Percentiles rank a stretch among this genome's conserved stretches.
Conservation (phyloP, 2,113 vertebrate species). For the Fregetta grallaria region DNA sequence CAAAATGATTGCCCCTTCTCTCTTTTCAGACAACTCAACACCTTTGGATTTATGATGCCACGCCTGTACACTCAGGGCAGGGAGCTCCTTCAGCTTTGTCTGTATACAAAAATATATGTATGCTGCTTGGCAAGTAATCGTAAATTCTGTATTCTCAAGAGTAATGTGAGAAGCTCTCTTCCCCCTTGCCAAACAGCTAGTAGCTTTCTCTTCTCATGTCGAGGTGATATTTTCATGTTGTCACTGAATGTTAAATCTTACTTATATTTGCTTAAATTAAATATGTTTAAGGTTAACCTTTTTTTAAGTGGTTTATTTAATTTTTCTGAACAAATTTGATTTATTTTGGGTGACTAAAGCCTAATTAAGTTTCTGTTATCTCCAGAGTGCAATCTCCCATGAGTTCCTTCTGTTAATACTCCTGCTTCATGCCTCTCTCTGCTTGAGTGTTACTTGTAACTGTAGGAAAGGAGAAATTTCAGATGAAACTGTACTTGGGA, state of each 20-base stretch:
- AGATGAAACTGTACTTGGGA: neutral
- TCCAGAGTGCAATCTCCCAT: constrained; percentile 16
- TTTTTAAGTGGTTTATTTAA: constrained; percentile 9
- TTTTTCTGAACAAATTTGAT: constrained; percentile 16
- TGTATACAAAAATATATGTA: neutral
- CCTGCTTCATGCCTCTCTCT: neutral
- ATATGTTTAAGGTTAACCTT: constrained; percentile 38
- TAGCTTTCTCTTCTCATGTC: neutral
- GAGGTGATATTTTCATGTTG: constrained; percentile 36
- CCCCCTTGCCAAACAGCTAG: neutral
- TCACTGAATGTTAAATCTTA: constrained; percentile 21
- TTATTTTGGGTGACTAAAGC: constrained; percentile 38
- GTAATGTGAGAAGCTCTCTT: neutral
- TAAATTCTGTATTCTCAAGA: neutral
- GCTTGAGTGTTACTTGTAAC: neutral
- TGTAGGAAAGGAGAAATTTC: neutral
- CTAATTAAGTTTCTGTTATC: constrained; percentile 41
- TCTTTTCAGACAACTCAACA: neutral
- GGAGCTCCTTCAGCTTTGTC: neutral
- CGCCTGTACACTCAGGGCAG: neutral
- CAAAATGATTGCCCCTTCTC: neutral
- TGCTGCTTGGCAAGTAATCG: neutral
- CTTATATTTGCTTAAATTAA: constrained; percentile 33
- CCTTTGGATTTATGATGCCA: neutral
- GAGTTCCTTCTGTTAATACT: constrained; percentile 7